These are phyloP conservation scores for Crotalus tigris DNA, from an alignment of 2,113 vertebrate species.

Conservation along the genomic window DNA sequence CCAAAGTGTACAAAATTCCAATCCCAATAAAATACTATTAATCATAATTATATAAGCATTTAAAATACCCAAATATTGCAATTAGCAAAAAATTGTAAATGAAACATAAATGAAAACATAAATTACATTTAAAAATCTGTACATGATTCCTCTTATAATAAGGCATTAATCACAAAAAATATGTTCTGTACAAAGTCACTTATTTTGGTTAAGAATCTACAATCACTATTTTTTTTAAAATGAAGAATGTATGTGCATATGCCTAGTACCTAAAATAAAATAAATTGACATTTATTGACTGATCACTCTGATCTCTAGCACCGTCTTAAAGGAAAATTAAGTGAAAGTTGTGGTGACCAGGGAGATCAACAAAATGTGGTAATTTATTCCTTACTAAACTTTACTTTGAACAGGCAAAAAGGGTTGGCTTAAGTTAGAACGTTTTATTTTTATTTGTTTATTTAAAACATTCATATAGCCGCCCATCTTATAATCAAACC, in stretches of 20 bases:
- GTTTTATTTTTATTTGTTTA: not conserved
- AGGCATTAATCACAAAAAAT: not conserved
- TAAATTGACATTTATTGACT: conserved; percentile 34
- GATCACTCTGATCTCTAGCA: conserved; percentile 15
- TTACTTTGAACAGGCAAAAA: conserved; percentile 53
- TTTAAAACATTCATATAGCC: not conserved
- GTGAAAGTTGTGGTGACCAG: conserved; percentile 32
- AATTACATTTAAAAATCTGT: conserved; percentile 84
- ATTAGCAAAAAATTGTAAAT: conserved; percentile 64
- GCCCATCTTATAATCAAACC: not conserved
- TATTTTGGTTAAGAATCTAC: conserved; percentile 50
- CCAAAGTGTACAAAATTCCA: conserved; percentile 37
- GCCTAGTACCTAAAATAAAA: conserved; percentile 57
- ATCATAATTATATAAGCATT: conserved; percentile 68
- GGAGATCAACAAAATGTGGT: conserved; percentile 9
- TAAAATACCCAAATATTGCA: conserved; percentile 62
- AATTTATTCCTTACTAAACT: conserved; percentile 42
- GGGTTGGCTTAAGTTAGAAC: conserved; percentile 63
- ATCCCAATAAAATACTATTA: conserved; percentile 42
- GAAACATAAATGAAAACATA: conserved; percentile 73
- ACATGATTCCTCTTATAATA: conserved; percentile 68
- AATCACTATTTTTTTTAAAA: conserved; percentile 47
- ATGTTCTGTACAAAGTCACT: conserved; percentile 64
- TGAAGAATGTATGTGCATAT: conserved; percentile 43
- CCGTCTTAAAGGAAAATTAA: conserved; percentile 47